Evolutionary conservation across 2,888 invertebrate species (phyloP), one percentile per base, ranked within the genome.

Genomic region (Ormia ochracea): DNA sequence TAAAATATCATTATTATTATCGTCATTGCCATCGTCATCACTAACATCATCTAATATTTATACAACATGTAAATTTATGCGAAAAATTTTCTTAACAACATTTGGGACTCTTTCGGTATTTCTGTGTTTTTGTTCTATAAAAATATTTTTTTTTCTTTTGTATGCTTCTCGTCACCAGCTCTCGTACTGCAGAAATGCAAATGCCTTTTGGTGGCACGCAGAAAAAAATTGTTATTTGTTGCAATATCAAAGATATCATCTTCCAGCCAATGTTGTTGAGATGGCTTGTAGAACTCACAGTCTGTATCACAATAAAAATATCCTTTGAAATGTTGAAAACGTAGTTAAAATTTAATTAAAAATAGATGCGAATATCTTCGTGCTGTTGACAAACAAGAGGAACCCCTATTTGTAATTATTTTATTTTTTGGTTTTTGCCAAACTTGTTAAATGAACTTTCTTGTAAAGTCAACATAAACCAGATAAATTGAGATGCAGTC

Each of bases 31-130:
- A 79, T 48, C 59, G 63, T 61, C 75, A 61, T 72, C 61, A 31
- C 33, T 45, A 65, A 45, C 74, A 72, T 54, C 75, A 76, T 72
- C 75, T 76, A 70, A 65, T 70, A 72, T 72, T 72, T 77, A 45
- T 68, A 70, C 72, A 80, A 76, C 68, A 76, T 80, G 80, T 76
- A 80, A 80, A 80, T 80, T 80, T 80, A 80, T 80, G 76, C 72
- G 76, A 76, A 76, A 50, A 80, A 68, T 17, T 76, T 61, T 66
- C 76, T 76, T 76, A 63, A 76, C 75, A 80, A 72, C 63, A 76
- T 68, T 76, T 80, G 72, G 80, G 59, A 50, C 75, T 69, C 78
- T 50, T 59, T 73, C 65, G 50, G 38, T 43, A n/a, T 45, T 17
- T 68, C 5, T 54, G 7, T 54, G 12, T 66, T 48, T 59, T 48